These are phyloP conservation scores for Callinectes sapidus DNA, from an alignment of 2,888 invertebrate genomes.

Conservation along the genomic window DNA sequence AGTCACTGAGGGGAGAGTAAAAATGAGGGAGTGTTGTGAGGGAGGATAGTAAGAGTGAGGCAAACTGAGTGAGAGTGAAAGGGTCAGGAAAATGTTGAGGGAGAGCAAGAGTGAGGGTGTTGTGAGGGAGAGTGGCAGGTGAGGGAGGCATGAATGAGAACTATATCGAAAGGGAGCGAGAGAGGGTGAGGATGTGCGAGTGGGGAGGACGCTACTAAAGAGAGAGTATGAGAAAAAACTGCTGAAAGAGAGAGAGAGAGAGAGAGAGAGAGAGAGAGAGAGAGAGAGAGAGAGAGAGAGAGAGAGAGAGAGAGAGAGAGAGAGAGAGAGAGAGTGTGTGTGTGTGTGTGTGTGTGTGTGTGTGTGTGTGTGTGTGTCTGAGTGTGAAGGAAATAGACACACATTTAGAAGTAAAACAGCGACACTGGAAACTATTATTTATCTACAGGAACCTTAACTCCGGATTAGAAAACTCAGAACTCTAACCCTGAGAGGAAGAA, in stretches of 20 bases:
- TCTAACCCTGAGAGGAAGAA: background rate
- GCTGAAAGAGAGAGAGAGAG: background rate
- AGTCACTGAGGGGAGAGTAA: background rate
- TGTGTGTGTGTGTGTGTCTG: too few relatives aligned
- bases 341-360: too few relatives aligned
- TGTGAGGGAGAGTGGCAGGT: too few relatives aligned
- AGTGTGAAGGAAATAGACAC: background rate
- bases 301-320: too few relatives aligned
- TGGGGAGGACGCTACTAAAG: background rate
- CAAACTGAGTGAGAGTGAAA: background rate
- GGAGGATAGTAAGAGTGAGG: background rate
- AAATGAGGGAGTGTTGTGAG: background rate
- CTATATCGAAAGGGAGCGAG: background rate
- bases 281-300: too few relatives aligned
- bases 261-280: background rate
- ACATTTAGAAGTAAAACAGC: background rate
- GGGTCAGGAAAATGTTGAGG: background rate
- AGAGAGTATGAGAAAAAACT: background rate
- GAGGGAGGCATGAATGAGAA: background rate
- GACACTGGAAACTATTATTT: background rate
- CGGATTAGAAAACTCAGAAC: background rate
- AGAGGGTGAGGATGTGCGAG: background rate
- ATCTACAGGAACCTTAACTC: slow-evolving; percentile 5
- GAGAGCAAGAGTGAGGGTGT: background rate
- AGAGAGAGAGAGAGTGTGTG: too few relatives aligned